Evolutionary conservation across 2,797 vertebrate species (phyloP).

Genomic region (Cichlasoma orientale): DNA sequence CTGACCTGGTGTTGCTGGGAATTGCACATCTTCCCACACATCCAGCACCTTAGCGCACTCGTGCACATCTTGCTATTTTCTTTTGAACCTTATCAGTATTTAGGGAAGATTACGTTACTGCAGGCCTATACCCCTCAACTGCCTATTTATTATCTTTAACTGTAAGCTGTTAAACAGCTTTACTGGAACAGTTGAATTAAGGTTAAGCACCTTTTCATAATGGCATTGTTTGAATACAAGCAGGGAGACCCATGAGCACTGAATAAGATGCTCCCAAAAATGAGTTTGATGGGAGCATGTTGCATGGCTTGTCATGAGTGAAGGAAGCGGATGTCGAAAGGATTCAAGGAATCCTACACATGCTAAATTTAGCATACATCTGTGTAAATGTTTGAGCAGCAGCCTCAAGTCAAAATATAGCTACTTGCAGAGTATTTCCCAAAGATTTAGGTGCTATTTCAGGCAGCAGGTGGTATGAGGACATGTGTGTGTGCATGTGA

Average conservation of each 20-base stretch:
- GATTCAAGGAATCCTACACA: neutral
- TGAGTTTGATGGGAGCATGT: neutral
- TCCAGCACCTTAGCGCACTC: neutral
- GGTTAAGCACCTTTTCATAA: neutral
- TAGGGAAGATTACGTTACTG: neutral
- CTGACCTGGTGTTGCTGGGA: slow-evolving; percentile 26
- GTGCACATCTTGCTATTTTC: neutral
- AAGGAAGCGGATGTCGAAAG: neutral
- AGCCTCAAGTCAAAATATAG: too few species aligned
- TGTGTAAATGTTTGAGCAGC: neutral
- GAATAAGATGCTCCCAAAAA: neutral
- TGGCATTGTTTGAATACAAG: neutral
- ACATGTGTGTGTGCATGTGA: too few species aligned
- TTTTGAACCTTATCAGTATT: neutral
- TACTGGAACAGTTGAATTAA: neutral
- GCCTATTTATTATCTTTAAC: neutral
- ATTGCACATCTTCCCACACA: slow-evolving; percentile 14
- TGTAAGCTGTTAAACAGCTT: neutral
- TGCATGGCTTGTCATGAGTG: neutral
- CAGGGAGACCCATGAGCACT: neutral
- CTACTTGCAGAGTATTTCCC: neutral
- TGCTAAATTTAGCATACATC: neutral
- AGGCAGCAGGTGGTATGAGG: neutral
- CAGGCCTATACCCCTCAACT: neutral
- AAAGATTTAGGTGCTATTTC: neutral